phyloP scores from a whole-genome alignment of 2,797 vertebrate genomes.

The Microcaecilia unicolor region DNA sequence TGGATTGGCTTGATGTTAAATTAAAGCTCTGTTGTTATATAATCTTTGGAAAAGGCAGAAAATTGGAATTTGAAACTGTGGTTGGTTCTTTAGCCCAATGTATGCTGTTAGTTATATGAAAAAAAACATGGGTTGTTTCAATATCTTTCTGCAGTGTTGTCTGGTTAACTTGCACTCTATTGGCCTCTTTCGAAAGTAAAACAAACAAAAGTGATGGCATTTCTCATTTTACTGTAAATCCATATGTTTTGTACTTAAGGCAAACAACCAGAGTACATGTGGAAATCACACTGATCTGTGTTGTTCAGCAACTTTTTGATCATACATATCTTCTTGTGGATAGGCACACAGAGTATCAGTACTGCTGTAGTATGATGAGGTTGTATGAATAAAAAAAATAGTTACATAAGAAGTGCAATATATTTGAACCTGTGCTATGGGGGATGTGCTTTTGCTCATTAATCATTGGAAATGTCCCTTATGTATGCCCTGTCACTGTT shows the following conservation, averaged over 20 bases:
- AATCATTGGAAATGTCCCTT: no score
- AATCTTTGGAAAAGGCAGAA: conserved; percentile 27
- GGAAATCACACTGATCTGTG: no score
- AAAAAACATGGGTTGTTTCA: conserved; percentile 2
- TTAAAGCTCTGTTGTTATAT: conserved; percentile 10
- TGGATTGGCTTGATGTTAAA: conserved; percentile 26
- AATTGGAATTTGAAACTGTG: no score
- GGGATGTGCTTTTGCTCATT: no score
- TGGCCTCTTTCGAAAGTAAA: conserved; percentile 27
- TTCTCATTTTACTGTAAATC: conserved; percentile 11
- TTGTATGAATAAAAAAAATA: neutral
- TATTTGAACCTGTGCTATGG: no score
- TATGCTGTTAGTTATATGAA: no score
- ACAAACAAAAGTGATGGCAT: conserved; percentile 7
- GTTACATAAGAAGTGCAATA: conserved; percentile 13
- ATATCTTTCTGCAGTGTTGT: conserved; percentile 46
- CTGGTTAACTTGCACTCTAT: conserved; percentile 37
- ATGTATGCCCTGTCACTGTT: conserved; percentile 1
- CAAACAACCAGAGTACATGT: conserved; percentile 7
- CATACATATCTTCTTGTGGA: no score
- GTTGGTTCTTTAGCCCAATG: neutral
- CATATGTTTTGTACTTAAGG: conserved; percentile 13
- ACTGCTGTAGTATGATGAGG: conserved; percentile 10
- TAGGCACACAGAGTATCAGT: conserved; percentile 5
- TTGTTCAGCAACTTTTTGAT: no score